These are phyloP conservation scores for Coreoperca whiteheadi DNA, from an alignment of 2,113 vertebrate species.

Conservation along the genomic window DNA sequence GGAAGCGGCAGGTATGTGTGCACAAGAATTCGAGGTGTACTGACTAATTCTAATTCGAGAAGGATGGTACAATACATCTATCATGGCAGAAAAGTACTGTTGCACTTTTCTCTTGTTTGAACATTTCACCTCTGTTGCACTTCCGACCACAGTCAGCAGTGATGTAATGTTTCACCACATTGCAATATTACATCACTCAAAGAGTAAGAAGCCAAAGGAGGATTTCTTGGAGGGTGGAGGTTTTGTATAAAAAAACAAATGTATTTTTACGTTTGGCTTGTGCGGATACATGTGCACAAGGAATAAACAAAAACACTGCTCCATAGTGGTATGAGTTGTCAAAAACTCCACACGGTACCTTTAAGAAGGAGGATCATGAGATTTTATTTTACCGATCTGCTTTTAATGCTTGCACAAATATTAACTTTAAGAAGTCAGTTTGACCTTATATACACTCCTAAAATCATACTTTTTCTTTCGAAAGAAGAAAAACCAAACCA, in stretches of 20 bases:
- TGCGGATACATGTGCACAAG: background rate
- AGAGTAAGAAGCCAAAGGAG: background rate
- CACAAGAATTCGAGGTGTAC: background rate
- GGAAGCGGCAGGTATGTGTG: conserved; percentile 22
- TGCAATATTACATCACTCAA: background rate
- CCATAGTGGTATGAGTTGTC: background rate
- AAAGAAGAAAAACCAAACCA: background rate
- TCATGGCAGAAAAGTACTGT: background rate
- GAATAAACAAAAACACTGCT: background rate
- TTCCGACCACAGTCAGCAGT: background rate
- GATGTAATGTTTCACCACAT: background rate
- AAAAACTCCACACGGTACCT: background rate
- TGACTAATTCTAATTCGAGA: conserved; percentile 11
- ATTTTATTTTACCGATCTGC: background rate
- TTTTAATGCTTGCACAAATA: background rate
- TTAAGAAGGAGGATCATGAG: background rate
- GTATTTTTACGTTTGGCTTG: no score
- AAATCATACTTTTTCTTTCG: background rate
- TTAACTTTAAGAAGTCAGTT: background rate
- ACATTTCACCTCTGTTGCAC: background rate
- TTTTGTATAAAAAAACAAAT: no score
- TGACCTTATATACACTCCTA: background rate
- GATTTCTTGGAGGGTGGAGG: no score
- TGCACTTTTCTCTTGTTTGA: background rate
- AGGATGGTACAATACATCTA: background rate